These are phyloP conservation scores for Leptestheria dahalacensis DNA, from an alignment of 1,140 invertebrate species.

Conservation along the genomic window DNA sequence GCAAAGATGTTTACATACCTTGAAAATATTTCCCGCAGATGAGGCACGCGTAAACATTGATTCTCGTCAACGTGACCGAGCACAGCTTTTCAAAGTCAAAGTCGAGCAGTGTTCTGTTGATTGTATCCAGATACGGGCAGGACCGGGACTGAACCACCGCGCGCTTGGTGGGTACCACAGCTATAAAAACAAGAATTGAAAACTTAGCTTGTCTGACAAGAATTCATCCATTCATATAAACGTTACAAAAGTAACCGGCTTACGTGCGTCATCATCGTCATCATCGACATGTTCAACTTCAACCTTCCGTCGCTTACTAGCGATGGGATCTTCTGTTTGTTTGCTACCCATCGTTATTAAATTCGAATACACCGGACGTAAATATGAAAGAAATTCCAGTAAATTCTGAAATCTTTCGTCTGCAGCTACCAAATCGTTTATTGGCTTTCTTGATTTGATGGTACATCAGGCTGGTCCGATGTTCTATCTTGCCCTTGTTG, in stretches of 20 bases:
- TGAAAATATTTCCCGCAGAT: constrained; percentile 99
- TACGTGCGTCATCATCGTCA: neutral
- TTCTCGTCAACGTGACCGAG: constrained; percentile 90
- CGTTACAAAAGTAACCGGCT: neutral
- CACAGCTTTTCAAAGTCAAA: constrained; percentile 99
- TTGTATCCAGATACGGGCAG: constrained; percentile 93
- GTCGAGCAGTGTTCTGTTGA: constrained; percentile 90
- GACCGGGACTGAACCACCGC: constrained; percentile 23
- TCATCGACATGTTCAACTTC: constrained; percentile 1
- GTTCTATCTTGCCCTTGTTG: too few species aligned
- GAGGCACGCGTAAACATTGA: constrained; percentile 99
- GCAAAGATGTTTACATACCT: too few species aligned
- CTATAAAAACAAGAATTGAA: neutral
- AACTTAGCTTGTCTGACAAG: neutral
- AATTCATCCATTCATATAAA: neutral
- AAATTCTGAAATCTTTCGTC: too few species aligned
- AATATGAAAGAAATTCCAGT: too few species aligned
- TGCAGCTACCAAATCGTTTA: too few species aligned
- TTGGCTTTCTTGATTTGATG: too few species aligned
- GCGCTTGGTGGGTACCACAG: neutral
- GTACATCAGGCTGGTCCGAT: too few species aligned
- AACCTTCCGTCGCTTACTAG: neutral
- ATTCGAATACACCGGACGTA: too few species aligned
- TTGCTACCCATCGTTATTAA: neutral
- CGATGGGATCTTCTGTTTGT: neutral